A percentile compares a stretch with the other conserved stretches of the same genome.
phyloP scores from a whole-genome alignment of 1,140 invertebrate species.

The Apis dorsata region DNA sequence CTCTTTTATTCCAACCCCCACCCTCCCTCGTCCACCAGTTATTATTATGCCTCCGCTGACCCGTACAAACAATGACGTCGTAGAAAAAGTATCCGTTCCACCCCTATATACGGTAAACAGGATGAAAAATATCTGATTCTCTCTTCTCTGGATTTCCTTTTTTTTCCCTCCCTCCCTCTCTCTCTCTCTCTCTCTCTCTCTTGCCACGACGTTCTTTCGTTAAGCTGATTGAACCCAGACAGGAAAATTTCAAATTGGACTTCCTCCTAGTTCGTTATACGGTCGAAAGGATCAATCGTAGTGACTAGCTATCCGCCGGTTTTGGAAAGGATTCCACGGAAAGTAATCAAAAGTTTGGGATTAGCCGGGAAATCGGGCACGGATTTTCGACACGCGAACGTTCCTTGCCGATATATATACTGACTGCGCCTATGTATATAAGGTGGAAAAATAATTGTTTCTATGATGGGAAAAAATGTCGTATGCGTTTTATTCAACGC shows the following conservation, averaged over 20 bases:
- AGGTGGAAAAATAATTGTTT: constrained; percentile 9
- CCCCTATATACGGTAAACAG: constrained; percentile 46
- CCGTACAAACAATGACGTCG: constrained; percentile 66
- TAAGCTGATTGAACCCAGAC: constrained; percentile 61
- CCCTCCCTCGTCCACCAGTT: not conserved
- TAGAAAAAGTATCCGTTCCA: constrained; percentile 46
- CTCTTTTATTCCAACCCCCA: constrained; percentile 48
- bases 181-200: not conserved
- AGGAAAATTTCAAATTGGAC: constrained; percentile 48
- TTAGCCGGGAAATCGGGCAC: constrained; percentile 36
- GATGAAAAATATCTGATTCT: constrained; percentile 61
- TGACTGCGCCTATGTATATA: not conserved
- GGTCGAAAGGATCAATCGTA: constrained; percentile 41
- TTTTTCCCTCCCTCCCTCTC: not conserved
- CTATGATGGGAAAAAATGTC: too few species aligned
- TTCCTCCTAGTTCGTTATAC: constrained; percentile 57
- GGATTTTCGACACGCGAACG: constrained; percentile 39
- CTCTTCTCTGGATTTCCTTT: constrained; percentile 2
- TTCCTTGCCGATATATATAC: constrained; percentile 14
- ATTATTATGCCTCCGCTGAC: constrained; percentile 58
- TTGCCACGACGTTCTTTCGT: constrained; percentile 46
- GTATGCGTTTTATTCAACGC: not conserved
- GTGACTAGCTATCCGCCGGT: constrained; percentile 39
- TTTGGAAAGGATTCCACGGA: constrained; percentile 44
- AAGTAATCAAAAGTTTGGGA: constrained; percentile 51